A percentile compares a stretch with the other conserved stretches of the same genome.
These are phyloP conservation scores for Steinernema carpocapsae DNA, from an alignment of 2,888 invertebrate genomes.

Conservation along the genomic window DNA sequence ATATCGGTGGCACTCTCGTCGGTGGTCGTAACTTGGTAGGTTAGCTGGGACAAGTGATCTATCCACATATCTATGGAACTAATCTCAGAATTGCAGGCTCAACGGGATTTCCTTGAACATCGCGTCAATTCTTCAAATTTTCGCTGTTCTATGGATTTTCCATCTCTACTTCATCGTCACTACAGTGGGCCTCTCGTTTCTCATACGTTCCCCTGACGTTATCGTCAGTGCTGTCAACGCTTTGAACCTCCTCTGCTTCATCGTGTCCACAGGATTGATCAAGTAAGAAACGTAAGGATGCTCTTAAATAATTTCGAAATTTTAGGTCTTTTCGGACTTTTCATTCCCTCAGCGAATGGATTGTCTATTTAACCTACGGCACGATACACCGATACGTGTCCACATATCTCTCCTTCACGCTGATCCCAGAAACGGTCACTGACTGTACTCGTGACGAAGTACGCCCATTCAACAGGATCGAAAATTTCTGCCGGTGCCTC, in stretches of 20 bases:
- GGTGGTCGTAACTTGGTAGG: constrained; percentile 35
- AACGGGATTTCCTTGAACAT: neutral
- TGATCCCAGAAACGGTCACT: neutral
- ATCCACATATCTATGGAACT: too few relatives aligned
- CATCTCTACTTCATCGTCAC: neutral
- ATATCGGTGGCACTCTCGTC: constrained; percentile 36
- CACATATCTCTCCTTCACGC: neutral
- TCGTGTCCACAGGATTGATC: neutral
- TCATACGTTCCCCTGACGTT: neutral
- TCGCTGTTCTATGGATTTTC: neutral
- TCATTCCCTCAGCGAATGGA: constrained; percentile 2
- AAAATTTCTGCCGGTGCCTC: constrained; percentile 1
- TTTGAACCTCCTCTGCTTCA: neutral
- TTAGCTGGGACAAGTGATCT: neutral
- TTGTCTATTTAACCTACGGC: neutral
- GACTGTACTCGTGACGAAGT: neutral
- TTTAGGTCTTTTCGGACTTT: constrained; percentile 12
- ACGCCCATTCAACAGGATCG: neutral
- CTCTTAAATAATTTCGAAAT: neutral
- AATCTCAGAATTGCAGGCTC: constrained; percentile 2
- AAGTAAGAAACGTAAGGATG: neutral
- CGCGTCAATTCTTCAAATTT: neutral
- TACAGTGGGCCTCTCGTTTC: neutral
- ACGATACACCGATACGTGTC: neutral
- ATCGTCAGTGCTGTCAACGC: neutral